Base-by-base conservation (phyloP, 1,140 invertebrate species). In the Trichogramma pretiosum region DNA sequence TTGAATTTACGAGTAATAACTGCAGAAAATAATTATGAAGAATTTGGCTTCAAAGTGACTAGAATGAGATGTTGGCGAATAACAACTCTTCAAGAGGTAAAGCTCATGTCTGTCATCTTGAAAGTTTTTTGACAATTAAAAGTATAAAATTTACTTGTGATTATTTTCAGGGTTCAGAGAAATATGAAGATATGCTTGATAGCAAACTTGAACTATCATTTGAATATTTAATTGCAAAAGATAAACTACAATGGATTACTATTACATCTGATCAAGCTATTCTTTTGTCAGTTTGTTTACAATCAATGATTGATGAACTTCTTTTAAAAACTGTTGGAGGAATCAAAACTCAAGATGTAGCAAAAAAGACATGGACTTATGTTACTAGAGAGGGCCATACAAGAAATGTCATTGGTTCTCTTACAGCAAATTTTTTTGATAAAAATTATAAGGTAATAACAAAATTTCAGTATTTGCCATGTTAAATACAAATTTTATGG, bases 61-160 rank as follows among this genome's bases (percentile, higher is more conserved):
- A 76, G 93, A 55, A 97, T 98, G 84, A 79, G 88, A 54, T 95
- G 93, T 59, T 98, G 94, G 94, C 77, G 93, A 55, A 93, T 98
- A n/a, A 93, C 87, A 18, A 90, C 85, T 0, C 71, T 85, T 49
- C 85, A 86, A 56, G 77, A 78, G 62, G 88, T 91, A 70, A 80
- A 77, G 74, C 28, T 42, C n/a, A n/a, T n/a, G n/a, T n/a, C n/a
- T n/a, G n/a, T n/a, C n/a, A n/a, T n/a, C n/a, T 19, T 21, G 14
- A 42, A 32, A 17, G 8, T 17, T 28, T 35, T 26, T 30, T 35
- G 46, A 22, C 48, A 19, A 26, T 48, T 19, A 49, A 30, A 23
- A 21, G 17, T 47, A 50, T 8, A 3, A 18, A 10, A 40, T 54
- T 22, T n/a, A 32, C 19, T 21, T 44, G 18, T 48, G 9, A 10